Evolutionary conservation across 2,797 vertebrate genomes (phyloP).

Genomic region (Potorous gilbertii): DNA sequence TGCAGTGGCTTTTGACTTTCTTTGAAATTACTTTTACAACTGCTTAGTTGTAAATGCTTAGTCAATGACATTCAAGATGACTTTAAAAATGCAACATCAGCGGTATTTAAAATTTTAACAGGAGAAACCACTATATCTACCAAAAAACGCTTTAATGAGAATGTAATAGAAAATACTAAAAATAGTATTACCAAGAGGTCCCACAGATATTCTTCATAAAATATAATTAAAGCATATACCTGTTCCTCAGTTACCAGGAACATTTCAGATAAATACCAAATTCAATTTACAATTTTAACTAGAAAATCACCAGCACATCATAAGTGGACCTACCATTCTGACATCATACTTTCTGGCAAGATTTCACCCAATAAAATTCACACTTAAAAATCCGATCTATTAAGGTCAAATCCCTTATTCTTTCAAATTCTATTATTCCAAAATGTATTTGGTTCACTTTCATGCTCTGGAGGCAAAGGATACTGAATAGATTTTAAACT

Average conservation of each 20-base stretch:
- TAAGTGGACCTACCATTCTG: constrained; percentile 7
- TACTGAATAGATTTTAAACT: not conserved
- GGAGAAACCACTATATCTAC: not conserved
- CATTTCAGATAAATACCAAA: not conserved
- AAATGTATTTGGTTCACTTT: not conserved
- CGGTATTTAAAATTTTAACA: not conserved
- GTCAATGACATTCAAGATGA: not conserved
- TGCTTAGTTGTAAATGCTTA: not conserved
- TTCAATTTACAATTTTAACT: constrained; percentile 8
- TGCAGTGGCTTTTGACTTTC: not conserved
- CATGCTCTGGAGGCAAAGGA: not conserved
- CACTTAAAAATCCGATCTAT: not conserved
- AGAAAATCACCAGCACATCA: constrained; percentile 46
- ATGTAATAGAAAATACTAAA: not conserved
- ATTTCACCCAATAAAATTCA: not conserved
- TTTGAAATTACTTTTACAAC: not conserved
- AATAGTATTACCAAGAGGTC: not conserved
- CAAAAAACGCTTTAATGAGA: not conserved
- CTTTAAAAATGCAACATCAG: not conserved
- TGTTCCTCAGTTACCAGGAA: not conserved
- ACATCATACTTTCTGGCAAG: constrained; percentile 1
- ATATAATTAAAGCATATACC: not conserved
- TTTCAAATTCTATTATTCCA: not conserved
- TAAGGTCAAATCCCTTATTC: not conserved
- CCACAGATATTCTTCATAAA: not conserved